phyloP scores from a whole-genome alignment of 2,113 vertebrate species.

The Paramormyrops kingsleyae region DNA sequence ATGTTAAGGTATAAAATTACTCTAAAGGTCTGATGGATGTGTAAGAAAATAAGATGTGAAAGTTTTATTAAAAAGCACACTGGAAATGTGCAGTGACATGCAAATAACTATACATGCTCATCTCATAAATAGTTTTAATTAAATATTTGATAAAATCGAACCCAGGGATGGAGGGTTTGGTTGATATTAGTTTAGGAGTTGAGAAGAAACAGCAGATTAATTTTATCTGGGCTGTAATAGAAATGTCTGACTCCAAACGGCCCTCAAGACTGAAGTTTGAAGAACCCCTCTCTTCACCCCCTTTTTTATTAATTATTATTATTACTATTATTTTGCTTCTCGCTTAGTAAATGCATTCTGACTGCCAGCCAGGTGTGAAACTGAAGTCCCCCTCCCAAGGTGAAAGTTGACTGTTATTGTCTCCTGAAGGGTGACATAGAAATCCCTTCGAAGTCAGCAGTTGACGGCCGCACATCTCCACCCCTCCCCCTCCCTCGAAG shows the following conservation, averaged over 20 bases:
- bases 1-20: not conserved
- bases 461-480: conserved; percentile 41
- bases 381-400: conserved; percentile 42
- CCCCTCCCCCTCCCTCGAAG: conserved; percentile 29
- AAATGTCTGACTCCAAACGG: not conserved
- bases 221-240: conserved; percentile 2
- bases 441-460: conserved; percentile 49
- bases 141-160: not conserved
- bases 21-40: not conserved
- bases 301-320: conserved; percentile 17
- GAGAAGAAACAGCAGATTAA: conserved; percentile 9
- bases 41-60: not conserved
- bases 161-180: not conserved
- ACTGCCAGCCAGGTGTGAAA: conserved; percentile 38
- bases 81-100: not conserved
- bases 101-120: not conserved
- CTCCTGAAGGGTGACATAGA: conserved; percentile 59
- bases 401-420: conserved; percentile 60
- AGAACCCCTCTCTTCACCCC: not conserved
- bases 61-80: not conserved
- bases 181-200: not conserved
- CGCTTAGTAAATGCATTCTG: conserved; percentile 32
- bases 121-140: not conserved
- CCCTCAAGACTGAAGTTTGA: not conserved
- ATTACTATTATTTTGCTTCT: conserved; percentile 32